These are phyloP conservation scores for Oncorhynchus masou DNA, from an alignment of 2,113 vertebrate genomes.

Conservation along the genomic window DNA sequence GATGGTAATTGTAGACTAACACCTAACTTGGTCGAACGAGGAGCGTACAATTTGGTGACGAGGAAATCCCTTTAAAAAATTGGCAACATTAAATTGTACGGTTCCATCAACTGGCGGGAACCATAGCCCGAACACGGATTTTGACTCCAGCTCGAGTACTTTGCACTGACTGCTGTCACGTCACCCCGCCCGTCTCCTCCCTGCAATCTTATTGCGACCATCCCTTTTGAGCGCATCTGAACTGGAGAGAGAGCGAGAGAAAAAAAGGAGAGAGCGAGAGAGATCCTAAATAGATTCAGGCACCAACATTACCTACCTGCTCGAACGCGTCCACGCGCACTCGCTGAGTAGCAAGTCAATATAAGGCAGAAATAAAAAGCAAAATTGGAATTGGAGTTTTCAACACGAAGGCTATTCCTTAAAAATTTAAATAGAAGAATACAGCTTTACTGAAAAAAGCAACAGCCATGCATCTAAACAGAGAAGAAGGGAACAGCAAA, in stretches of 20 bases:
- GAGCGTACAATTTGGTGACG: not conserved
- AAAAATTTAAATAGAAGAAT: constrained; percentile 47
- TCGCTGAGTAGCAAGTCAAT: constrained; percentile 53
- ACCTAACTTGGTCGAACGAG: not conserved
- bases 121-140: not conserved
- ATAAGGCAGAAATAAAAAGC: constrained; percentile 43
- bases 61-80: not conserved
- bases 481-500: constrained; percentile 75
- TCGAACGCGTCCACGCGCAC: constrained; percentile 58
- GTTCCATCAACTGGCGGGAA: not conserved
- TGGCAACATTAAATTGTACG: not conserved
- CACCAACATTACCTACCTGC: constrained; percentile 35
- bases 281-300: not conserved
- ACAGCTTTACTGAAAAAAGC: constrained; percentile 36
- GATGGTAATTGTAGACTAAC: not conserved
- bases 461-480: constrained; percentile 79
- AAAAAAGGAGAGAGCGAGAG: not conserved
- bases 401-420: not conserved
- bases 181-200: constrained; percentile 9
- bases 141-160: constrained; percentile 22
- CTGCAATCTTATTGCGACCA: not conserved
- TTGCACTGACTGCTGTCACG: constrained; percentile 8
- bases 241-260: constrained; percentile 18
- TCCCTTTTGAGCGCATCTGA: not conserved
- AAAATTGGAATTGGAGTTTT: constrained; percentile 45